These are phyloP conservation scores for Nemapogon koenigi DNA, from an alignment of 2,888 invertebrate genomes.

Conservation along the genomic window DNA sequence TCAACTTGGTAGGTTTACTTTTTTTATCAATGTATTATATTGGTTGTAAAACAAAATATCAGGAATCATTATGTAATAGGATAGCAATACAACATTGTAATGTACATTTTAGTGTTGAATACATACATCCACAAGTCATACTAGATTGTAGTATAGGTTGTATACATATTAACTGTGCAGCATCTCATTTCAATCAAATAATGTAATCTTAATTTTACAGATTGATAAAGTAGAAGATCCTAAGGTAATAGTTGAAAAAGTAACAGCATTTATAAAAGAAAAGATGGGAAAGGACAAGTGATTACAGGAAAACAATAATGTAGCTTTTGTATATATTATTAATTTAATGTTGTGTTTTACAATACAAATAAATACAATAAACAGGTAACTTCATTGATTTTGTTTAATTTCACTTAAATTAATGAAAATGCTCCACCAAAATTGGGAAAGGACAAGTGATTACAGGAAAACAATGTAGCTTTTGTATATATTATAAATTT, in stretches of 20 bases:
- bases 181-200: conserved; percentile 4
- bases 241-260: conserved; percentile 70
- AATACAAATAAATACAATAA: conserved; percentile 26
- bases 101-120: conserved; percentile 4
- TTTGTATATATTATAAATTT: conserved; percentile 9
- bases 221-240: conserved; percentile 89
- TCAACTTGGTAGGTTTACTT: too few relatives aligned
- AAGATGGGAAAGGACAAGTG: conserved; percentile 49
- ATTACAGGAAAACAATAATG: conserved; percentile 17
- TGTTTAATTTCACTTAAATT: conserved; percentile 36
- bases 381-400: too few relatives aligned
- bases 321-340: conserved; percentile 11
- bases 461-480: conserved; percentile 16
- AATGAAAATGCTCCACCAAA: conserved; percentile 82
- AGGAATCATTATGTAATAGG: conserved; percentile 5
- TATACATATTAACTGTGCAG: background rate
- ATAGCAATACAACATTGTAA: conserved; percentile 23
- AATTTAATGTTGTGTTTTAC: conserved; percentile 12
- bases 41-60: background rate
- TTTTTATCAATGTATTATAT: too few relatives aligned
- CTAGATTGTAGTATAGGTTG: background rate
- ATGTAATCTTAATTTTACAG: conserved; percentile 52
- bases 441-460: conserved; percentile 38
- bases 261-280: conserved; percentile 73
- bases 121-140: background rate